Base-by-base conservation (phyloP, 23 tunicate genomes). In the Aplidium turbinatum region DNA sequence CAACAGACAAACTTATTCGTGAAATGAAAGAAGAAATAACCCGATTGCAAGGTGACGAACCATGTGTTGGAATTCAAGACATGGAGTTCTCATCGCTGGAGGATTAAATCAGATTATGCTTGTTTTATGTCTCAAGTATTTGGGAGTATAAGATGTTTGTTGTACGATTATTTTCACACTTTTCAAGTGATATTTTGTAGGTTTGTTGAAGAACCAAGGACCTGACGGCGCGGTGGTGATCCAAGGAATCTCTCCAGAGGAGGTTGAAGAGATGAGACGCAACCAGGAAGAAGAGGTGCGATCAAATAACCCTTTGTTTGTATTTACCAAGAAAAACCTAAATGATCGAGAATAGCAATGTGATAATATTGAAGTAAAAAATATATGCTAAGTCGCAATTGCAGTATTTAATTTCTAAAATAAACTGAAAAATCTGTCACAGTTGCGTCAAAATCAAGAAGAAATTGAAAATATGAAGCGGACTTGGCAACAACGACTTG, bases 21-120 rank as follows among this genome's bases (percentile, higher is more conserved):
- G 91, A 91, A 51, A 84, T 91, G 97, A 91, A 84, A 53, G 91
- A 72, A 36, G 97, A 91, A 67, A 91, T 91, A 28, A 53, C 84
- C 67, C 48, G 97, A 33, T 39, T 91, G 26, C 90, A 84, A 83
- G 91, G 97, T 91, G 38, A 32, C 22, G 11, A 73, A 18, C 0
- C 39, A 27, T 21, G 9, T 64, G 30, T 0, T 31, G 26, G n/a
- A 11, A 7, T 22, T 16, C n/a, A 11, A n/a, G 16, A 11, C n/a
- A 7, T 56, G 50, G 11, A 42, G 13, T 16, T 11, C 16, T 42
- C 11, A 16, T 16, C 16, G 50, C 50, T 16, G 50, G 50, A 9
- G 50, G 16, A 7, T 56, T n/a, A 42, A 42, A 42, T 42, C 50
- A 9, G 50, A 9, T 42, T 42, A 16, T 42, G 16, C 11, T 42